Conservation (phyloP, 2,888 invertebrate genomes). For the Lasioglossum lativentre region DNA sequence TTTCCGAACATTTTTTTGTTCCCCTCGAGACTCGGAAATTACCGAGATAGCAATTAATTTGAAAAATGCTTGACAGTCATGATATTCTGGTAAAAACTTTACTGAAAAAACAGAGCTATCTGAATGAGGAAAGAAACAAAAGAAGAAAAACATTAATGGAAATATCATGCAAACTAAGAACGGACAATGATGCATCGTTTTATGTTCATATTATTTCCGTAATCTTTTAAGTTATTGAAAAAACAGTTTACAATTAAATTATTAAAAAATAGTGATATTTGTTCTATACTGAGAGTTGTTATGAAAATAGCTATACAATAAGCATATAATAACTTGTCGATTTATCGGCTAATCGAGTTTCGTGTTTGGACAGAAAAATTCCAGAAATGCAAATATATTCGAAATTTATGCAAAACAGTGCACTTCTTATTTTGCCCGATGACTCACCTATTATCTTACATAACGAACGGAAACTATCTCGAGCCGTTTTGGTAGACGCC, state of each 20-base stretch:
- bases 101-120: neutral
- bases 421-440: too few relatives aligned
- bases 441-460: neutral
- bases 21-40: neutral
- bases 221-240: neutral
- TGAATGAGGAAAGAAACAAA: neutral
- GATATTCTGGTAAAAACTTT: neutral
- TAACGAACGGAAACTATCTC: neutral
- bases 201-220: too few relatives aligned
- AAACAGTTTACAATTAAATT: neutral
- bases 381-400: too few relatives aligned
- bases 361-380: neutral
- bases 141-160: neutral
- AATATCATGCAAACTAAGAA: neutral
- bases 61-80: neutral
- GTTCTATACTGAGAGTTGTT: too few relatives aligned
- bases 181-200: neutral
- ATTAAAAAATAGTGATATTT: neutral
- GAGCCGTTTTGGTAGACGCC: neutral
- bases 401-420: neutral
- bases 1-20: neutral
- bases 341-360: neutral
- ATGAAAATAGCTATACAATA: neutral
- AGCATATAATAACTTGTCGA: neutral
- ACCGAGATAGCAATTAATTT: neutral